Evolutionary conservation across 2,113 vertebrate species (phyloP), one percentile per base, ranked within the genome.

Genomic region (Sterna hirundo): DNA sequence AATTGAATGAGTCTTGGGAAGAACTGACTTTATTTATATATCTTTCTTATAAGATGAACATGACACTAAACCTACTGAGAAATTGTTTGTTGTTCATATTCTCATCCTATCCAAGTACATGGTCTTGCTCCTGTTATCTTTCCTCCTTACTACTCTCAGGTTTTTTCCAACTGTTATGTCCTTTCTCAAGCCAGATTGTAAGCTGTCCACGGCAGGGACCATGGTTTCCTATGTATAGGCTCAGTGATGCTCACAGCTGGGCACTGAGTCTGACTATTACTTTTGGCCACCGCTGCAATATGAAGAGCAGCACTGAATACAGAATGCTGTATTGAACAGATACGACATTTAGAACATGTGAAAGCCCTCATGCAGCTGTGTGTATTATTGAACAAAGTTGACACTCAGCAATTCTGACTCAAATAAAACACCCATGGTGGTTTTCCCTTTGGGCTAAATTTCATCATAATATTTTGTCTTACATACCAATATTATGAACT

Each of bases 401-500:
- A 89, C 77, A 69, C 90, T 76, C 75, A 65, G 87, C 70, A 93
- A 69, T 90, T 65, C 78, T 91, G 75, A 89, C 57, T 96, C 70
- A 96, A 94, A 86, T 92, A 86, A 93, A 96, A 96, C 84, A 93
- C 21, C 65, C 65, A 14, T 82, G 52, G 91, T 89, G 74, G 84
- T 93, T 96, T 94, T 89, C 72, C 26, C 44, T 91, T 87, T 91
- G 69, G 86, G 91, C 77, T 91, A 91, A 86, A 93, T 82, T 94
- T 97, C 89, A 91, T 82, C 91, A 71, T 83, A 95, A 94, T 91
- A 94, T 95, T 96, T 96, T 93, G 79, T 94, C 68, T 95, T 66
- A 64, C 80, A 93, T 96, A 94, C 88, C 91, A 88, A 52, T 84
- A 95, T 79, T 84, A 92, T 93, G 88, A 96, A 86, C 64, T 81